Percentiles rank a stretch among this genome's conserved stretches.
Evolutionary conservation across 2,888 invertebrate genomes (phyloP).

Genomic region (Plutella xylostella): DNA sequence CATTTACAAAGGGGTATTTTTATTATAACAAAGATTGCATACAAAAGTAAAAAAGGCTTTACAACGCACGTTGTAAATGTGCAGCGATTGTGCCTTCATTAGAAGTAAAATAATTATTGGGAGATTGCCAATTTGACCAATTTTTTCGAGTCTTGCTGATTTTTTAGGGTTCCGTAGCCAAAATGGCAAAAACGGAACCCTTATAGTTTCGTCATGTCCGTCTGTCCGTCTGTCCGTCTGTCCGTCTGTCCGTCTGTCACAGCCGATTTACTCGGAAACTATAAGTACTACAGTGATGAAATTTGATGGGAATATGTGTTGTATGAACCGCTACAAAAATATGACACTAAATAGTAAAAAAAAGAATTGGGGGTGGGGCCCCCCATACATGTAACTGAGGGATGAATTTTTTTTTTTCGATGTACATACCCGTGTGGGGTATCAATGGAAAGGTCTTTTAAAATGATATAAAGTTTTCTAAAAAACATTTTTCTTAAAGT

Average conservation of each 20-base stretch:
- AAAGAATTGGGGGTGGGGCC: no score
- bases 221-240: neutral
- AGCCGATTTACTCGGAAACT: neutral
- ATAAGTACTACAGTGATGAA: no score
- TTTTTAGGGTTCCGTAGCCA: neutral
- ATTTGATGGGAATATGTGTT: no score
- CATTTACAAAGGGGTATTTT: neutral
- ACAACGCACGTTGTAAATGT: constrained; percentile 31
- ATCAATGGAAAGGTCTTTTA: no score
- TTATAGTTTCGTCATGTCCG: neutral
- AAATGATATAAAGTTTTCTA: no score
- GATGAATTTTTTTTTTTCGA: no score
- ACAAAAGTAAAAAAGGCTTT: constrained; percentile 36
- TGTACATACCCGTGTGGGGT: no score
- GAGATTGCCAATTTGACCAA: neutral
- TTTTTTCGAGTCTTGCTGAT: no score
- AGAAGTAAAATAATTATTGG: constrained; percentile 24
- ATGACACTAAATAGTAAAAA: no score
- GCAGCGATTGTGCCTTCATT: constrained; percentile 40
- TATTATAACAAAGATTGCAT: neutral
- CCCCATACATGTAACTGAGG: no score
- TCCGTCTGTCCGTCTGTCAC: neutral
- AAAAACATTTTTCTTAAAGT: no score
- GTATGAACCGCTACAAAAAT: no score
- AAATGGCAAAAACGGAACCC: neutral